Percentiles rank a stretch among this genome's conserved stretches.
Conservation (phyloP, 2,888 invertebrate genomes). For the Unio delphinus region DNA sequence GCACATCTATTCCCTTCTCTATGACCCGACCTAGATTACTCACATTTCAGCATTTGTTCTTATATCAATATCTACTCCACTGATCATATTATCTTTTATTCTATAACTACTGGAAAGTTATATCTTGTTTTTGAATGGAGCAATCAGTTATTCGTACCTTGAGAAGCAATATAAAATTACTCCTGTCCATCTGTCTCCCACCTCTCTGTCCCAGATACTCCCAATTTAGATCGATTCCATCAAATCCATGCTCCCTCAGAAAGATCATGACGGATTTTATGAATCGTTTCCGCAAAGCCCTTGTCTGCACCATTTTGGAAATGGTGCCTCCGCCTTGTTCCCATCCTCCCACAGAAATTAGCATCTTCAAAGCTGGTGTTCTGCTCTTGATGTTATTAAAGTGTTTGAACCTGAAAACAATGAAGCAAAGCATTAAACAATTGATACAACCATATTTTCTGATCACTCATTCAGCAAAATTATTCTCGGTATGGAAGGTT, state of each 20-base stretch:
- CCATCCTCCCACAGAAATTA: slow-evolving; percentile 67
- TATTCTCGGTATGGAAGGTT: too few relatives aligned
- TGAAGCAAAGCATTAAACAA: too few relatives aligned
- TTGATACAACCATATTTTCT: too few relatives aligned
- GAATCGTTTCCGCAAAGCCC: slow-evolving; percentile 41
- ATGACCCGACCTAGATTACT: too few relatives aligned
- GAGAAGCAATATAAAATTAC: slow-evolving; percentile 41
- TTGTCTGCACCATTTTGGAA: slow-evolving; percentile 49
- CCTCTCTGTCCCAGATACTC: slow-evolving; percentile 62
- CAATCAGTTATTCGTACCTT: slow-evolving; percentile 32
- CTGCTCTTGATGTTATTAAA: slow-evolving; percentile 48
- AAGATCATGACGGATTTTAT: slow-evolving; percentile 47
- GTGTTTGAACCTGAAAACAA: slow-evolving; percentile 39
- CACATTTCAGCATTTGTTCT: too few relatives aligned
- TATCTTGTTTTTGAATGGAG: too few relatives aligned
- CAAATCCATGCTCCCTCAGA: slow-evolving; percentile 50
- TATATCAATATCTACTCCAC: too few relatives aligned
- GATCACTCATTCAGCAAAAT: too few relatives aligned
- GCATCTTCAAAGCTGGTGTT: slow-evolving; percentile 53
- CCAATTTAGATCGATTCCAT: slow-evolving; percentile 66
- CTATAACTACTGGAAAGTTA: too few relatives aligned
- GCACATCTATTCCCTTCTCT: too few relatives aligned
- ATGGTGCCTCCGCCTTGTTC: slow-evolving; percentile 53
- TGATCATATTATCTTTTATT: too few relatives aligned
- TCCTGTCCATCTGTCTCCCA: slow-evolving; percentile 52